These are phyloP conservation scores for Nemotelus nigrinus DNA, from an alignment of 2,888 invertebrate genomes.

Conservation along the genomic window DNA sequence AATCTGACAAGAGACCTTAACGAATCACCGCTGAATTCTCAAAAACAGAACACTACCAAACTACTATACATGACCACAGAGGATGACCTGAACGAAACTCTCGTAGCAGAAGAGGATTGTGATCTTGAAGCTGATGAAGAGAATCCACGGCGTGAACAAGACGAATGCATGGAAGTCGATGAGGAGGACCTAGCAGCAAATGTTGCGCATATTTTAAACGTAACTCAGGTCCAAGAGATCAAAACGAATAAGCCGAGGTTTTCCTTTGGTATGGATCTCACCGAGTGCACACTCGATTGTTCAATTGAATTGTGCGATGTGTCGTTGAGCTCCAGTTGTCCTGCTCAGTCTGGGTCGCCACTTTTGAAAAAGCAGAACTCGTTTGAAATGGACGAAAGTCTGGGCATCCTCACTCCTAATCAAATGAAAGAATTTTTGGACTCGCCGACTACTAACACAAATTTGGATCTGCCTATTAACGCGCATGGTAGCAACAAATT, in stretches of 20 bases:
- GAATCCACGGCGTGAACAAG: constrained; percentile 23
- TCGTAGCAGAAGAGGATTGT: constrained; percentile 13
- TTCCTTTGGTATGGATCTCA: constrained; percentile 63
- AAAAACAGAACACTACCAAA: constrained; percentile 55
- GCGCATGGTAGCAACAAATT: constrained; percentile 66
- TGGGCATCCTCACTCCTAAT: constrained; percentile 88
- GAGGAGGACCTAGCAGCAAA: constrained; percentile 54
- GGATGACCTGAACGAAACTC: constrained; percentile 36
- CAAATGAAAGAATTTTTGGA: constrained; percentile 83
- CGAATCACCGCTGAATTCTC: constrained; percentile 52
- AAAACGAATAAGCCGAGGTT: constrained; percentile 57
- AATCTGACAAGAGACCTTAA: constrained; percentile 60
- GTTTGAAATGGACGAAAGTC: constrained; percentile 81
- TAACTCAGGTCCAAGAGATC: constrained; percentile 41
- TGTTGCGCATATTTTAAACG: constrained; percentile 44
- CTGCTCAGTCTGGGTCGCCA: constrained; percentile 48
- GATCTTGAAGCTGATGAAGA: constrained; percentile 3
- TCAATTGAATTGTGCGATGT: constrained; percentile 64
- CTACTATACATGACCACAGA: constrained; percentile 57
- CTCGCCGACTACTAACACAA: constrained; percentile 70
- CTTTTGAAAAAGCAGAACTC: constrained; percentile 76
- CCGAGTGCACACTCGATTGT: constrained; percentile 62
- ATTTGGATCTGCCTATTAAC: constrained; percentile 68
- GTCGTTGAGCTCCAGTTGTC: constrained; percentile 59
- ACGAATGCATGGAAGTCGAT: constrained; percentile 57